Evolutionary conservation across 1,140 invertebrate species (phyloP).

Genomic region (Drosophila dunni): DNA sequence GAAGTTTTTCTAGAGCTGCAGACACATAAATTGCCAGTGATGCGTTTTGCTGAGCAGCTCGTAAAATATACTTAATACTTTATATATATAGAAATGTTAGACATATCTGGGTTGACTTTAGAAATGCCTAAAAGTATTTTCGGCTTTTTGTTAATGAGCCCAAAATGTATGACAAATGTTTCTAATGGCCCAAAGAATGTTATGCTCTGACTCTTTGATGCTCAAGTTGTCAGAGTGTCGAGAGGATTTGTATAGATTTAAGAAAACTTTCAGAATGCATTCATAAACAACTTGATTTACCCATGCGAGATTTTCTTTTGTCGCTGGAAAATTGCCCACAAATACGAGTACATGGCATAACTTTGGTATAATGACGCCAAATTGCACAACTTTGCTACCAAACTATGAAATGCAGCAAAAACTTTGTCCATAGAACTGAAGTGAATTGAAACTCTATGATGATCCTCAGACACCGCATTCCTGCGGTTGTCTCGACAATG

Average conservation of each 20-base stretch:
- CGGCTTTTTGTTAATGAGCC: constrained; percentile 52
- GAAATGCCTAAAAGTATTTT: constrained; percentile 43
- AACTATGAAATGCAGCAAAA: constrained; percentile 47
- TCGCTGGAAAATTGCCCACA: not conserved
- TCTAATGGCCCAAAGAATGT: constrained; percentile 56
- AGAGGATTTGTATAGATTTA: constrained; percentile 50
- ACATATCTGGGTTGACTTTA: constrained; percentile 48
- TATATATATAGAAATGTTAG: constrained; percentile 27
- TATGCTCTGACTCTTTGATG: constrained; percentile 44
- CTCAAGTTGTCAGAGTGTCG: constrained; percentile 19
- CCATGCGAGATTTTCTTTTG: not conserved
- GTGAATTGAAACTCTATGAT: constrained; percentile 25
- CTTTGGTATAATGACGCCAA: constrained; percentile 26
- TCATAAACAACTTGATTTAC: constrained; percentile 1
- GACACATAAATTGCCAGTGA: constrained; percentile 60
- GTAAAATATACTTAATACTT: constrained; percentile 56
- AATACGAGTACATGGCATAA: not conserved
- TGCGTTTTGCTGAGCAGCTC: constrained; percentile 52
- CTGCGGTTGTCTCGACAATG: constrained; percentile 43
- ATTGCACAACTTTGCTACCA: constrained; percentile 13
- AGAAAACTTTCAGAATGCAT: constrained; percentile 33
- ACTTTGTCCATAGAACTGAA: constrained; percentile 42
- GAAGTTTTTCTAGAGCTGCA: constrained; percentile 29
- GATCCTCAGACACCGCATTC: constrained; percentile 24
- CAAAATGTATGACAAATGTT: constrained; percentile 70